These are phyloP conservation scores for Anthophora plumipes DNA, from an alignment of 2,888 invertebrate species.

Conservation along the genomic window DNA sequence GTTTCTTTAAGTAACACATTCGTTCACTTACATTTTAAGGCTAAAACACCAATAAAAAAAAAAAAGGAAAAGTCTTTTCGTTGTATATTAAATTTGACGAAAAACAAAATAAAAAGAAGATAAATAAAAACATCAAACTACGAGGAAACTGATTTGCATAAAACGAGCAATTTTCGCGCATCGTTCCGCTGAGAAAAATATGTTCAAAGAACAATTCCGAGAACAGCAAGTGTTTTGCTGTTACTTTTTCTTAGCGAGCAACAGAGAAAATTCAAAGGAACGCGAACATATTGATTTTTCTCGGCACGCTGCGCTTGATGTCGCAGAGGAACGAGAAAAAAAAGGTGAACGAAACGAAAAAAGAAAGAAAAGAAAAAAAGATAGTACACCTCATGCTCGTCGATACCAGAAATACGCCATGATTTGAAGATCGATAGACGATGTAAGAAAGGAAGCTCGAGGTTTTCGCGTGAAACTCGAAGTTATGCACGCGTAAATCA, in stretches of 20 bases:
- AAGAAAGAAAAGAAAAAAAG: background rate
- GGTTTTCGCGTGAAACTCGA: too few species aligned
- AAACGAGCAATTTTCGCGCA: background rate
- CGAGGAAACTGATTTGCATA: background rate
- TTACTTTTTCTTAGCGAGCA: background rate
- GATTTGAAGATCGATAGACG: slow-evolving; percentile 27
- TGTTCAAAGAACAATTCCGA: background rate
- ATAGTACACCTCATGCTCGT: background rate
- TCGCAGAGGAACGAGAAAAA: background rate
- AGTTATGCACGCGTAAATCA: too few species aligned
- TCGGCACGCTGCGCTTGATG: background rate
- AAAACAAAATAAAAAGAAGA: too few species aligned
- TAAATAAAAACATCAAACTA: background rate
- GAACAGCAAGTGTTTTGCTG: too few species aligned
- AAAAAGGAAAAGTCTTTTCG: too few species aligned
- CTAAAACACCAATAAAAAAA: background rate
- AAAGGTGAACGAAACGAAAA: too few species aligned
- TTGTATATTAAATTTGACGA: too few species aligned
- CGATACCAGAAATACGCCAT: slow-evolving; percentile 17
- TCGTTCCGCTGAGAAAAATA: background rate
- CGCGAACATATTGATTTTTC: slow-evolving; percentile 10
- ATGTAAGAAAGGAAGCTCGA: background rate
- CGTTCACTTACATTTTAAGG: background rate
- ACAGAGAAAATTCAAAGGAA: slow-evolving; percentile 11
- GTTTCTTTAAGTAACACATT: background rate